Percentiles rank a stretch among this genome's conserved stretches.
phyloP scores from a whole-genome alignment of 2,888 invertebrate genomes.

The Pristionchus arcanus region DNA sequence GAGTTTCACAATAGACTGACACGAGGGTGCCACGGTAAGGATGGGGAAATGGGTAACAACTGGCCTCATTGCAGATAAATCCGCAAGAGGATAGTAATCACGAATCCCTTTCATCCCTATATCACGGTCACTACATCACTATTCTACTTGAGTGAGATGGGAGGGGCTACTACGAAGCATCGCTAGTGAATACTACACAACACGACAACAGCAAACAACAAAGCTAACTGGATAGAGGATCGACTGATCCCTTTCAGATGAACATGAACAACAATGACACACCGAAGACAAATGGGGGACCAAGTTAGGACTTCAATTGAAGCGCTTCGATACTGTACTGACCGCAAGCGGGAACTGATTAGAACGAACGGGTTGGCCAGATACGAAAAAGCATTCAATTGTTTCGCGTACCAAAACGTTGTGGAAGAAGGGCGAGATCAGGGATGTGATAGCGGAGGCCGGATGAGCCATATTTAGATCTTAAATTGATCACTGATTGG shows the following conservation, averaged over 20 bases:
- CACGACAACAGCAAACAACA: slow-evolving; percentile 3
- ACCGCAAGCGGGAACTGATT: not conserved
- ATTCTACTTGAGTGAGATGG: not conserved
- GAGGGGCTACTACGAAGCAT: not conserved
- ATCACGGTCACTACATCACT: not conserved
- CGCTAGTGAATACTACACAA: slow-evolving; percentile 19
- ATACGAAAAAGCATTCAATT: slow-evolving; percentile 19
- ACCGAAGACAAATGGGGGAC: slow-evolving; percentile 5
- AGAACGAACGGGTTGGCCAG: slow-evolving; percentile 22
- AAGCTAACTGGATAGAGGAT: slow-evolving; percentile 2
- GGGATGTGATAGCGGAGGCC: slow-evolving; percentile 54
- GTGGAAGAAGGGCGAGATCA: slow-evolving; percentile 55
- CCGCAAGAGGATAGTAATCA: not conserved
- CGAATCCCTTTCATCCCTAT: not conserved
- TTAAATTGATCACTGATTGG: slow-evolving; percentile 44
- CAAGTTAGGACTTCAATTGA: not conserved
- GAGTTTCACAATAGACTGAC: slow-evolving; percentile 22
- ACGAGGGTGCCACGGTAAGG: not conserved
- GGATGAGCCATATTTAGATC: slow-evolving; percentile 42
- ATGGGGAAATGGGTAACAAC: not conserved
- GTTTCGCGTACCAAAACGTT: slow-evolving; percentile 55
- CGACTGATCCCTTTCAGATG: slow-evolving; percentile 16
- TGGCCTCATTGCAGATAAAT: not conserved
- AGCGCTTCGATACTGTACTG: not conserved
- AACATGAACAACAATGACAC: not conserved